Percentiles rank a stretch among this genome's conserved stretches.
Conservation (phyloP, 2,888 invertebrate genomes). For the Limnephilus lunatus region DNA sequence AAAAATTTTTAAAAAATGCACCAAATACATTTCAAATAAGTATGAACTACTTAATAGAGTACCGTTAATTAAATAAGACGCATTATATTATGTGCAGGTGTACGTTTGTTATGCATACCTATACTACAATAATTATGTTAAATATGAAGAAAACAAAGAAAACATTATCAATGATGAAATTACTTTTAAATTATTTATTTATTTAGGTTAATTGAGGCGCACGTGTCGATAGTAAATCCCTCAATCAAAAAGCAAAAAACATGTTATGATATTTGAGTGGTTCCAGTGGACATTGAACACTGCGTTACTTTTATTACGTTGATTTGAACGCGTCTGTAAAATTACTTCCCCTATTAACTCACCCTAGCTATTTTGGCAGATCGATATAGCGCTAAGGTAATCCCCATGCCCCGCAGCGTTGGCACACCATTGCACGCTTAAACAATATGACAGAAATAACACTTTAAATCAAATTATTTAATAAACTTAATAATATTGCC, state of each 20-base stretch:
- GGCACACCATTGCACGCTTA: conserved; percentile 52
- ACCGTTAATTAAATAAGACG: background rate
- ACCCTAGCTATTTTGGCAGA: conserved; percentile 60
- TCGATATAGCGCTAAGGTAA: conserved; percentile 63
- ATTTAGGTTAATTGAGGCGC: background rate
- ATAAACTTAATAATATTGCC: background rate
- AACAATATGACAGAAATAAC: background rate
- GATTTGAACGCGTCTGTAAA: conserved; percentile 58
- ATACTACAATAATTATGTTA: background rate
- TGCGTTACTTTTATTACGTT: conserved; percentile 43
- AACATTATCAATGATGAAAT: background rate
- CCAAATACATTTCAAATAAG: too few species aligned
- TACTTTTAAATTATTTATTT: background rate
- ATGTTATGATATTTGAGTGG: conserved; percentile 40
- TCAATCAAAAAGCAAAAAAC: conserved; percentile 6
- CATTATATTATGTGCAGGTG: background rate
- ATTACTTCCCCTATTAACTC: conserved; percentile 57
- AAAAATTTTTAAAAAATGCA: background rate
- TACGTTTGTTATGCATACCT: background rate
- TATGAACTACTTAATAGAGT: too few species aligned
- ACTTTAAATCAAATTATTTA: background rate
- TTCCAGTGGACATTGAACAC: background rate
- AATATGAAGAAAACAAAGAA: background rate
- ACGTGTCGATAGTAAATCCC: background rate
- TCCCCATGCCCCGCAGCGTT: conserved; percentile 50